These are phyloP conservation scores for Acleris holmiana DNA, from an alignment of 2,888 invertebrate genomes.

Conservation along the genomic window DNA sequence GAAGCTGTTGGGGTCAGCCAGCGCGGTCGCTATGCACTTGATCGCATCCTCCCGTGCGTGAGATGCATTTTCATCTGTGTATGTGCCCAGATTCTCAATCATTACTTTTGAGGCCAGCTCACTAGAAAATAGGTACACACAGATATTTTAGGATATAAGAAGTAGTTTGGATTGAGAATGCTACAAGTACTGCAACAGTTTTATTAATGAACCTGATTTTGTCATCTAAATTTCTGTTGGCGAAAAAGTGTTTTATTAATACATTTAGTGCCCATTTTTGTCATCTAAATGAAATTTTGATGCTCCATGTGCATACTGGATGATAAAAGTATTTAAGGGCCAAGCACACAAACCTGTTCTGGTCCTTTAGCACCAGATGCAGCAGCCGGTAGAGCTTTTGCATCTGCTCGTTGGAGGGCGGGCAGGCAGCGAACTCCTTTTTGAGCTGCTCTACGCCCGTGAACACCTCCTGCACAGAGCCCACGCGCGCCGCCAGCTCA, in stretches of 20 bases:
- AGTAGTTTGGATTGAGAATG: too few relatives aligned
- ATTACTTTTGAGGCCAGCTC: constrained; percentile 97
- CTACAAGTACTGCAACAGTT: too few relatives aligned
- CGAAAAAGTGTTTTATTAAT: too few relatives aligned
- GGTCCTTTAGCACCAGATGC: constrained; percentile 94
- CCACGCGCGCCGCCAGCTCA: constrained; percentile 94
- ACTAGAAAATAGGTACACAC: constrained; percentile 73
- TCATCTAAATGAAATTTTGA: too few relatives aligned
- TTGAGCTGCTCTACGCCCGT: constrained; percentile 93
- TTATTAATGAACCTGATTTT: too few relatives aligned
- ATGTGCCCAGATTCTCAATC: constrained; percentile 98
- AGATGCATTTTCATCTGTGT: constrained; percentile 98
- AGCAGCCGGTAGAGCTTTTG: constrained; percentile 95
- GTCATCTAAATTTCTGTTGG: too few relatives aligned
- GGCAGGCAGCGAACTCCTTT: constrained; percentile 90
- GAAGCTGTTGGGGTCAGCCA: constrained; percentile 98
- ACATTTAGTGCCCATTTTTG: too few relatives aligned
- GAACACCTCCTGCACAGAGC: constrained; percentile 93
- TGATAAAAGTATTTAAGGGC: neutral
- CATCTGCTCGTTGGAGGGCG: constrained; percentile 94
- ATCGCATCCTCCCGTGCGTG: constrained; percentile 98
- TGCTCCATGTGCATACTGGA: too few relatives aligned
- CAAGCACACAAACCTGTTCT: constrained; percentile 87
- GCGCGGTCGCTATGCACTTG: constrained; percentile 96
- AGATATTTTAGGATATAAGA: too few relatives aligned